Conservation (phyloP, 2,113 vertebrate genomes). For the Semicossyphus pulcher region DNA sequence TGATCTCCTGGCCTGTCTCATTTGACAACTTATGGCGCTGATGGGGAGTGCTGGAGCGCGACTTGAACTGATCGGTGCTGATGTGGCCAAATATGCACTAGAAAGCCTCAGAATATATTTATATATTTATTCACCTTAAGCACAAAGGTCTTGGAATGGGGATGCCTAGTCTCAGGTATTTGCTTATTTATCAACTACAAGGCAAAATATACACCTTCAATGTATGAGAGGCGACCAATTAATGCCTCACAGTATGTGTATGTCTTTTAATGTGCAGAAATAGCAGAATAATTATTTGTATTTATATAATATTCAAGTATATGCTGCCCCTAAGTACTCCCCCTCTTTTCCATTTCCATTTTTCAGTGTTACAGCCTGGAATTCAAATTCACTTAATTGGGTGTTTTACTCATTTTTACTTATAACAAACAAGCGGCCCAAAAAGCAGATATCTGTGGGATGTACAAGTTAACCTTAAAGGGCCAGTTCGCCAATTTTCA, state of each 20-base stretch:
- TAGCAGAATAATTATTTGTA: neutral
- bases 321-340: too few species aligned
- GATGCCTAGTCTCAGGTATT: neutral
- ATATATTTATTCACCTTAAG: conserved; percentile 9
- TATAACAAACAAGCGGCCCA: too few species aligned
- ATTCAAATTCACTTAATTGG: too few species aligned
- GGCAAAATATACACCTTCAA: neutral
- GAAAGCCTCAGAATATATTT: conserved; percentile 17
- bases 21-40: conserved; percentile 57
- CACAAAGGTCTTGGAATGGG: neutral
- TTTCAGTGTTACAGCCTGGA: too few species aligned
- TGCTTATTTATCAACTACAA: neutral
- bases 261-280: neutral
- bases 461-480: too few species aligned
- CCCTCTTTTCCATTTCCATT: too few species aligned
- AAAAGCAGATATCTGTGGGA: too few species aligned
- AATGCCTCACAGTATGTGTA: neutral
- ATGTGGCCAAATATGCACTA: conserved; percentile 46
- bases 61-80: conserved; percentile 55
- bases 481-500: too few species aligned
- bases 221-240: too few species aligned
- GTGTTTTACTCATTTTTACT: too few species aligned
- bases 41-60: conserved; percentile 53
- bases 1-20: conserved; percentile 64
- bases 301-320: too few species aligned